Evolutionary conservation across 2,888 invertebrate genomes (phyloP).

Genomic region (Gortyna flavago): DNA sequence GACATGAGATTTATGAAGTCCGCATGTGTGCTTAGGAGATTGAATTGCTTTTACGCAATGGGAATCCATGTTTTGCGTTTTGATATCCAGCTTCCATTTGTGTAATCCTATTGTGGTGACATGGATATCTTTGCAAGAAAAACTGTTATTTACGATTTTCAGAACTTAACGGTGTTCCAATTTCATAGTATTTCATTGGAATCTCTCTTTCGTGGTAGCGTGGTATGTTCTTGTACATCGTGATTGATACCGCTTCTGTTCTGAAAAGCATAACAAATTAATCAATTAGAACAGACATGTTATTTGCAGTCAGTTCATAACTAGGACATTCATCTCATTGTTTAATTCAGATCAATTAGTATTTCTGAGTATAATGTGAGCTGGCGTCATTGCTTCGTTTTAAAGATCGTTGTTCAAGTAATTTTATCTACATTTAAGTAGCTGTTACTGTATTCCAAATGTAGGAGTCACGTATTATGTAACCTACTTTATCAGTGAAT

Average conservation of each 20-base stretch:
- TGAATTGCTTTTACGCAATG: constrained; percentile 83
- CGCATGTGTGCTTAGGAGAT: constrained; percentile 86
- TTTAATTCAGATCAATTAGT: constrained; percentile 80
- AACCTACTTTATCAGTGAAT: constrained; percentile 31
- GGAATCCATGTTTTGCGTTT: constrained; percentile 72
- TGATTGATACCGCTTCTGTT: constrained; percentile 11
- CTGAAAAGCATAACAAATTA: constrained; percentile 50
- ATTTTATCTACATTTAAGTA: constrained; percentile 39
- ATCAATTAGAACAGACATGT: constrained; percentile 58
- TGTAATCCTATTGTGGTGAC: constrained; percentile 68
- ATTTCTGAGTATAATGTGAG: constrained; percentile 62
- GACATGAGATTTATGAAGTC: constrained; percentile 88
- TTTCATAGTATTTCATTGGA: background rate
- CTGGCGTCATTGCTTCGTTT: constrained; percentile 40
- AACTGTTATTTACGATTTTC: constrained; percentile 22
- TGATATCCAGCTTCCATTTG: constrained; percentile 69
- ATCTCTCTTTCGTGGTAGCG: background rate
- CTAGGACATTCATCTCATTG: constrained; percentile 72
- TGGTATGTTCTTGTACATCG: constrained; percentile 14
- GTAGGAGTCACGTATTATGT: constrained; percentile 18
- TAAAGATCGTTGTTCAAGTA: constrained; percentile 10
- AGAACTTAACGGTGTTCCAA: background rate
- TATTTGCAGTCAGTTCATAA: constrained; percentile 68
- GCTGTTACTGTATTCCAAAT: constrained; percentile 11
- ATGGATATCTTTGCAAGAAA: constrained; percentile 37